Percentiles rank a stretch among this genome's conserved stretches.
Evolutionary conservation across 2,113 vertebrate species (phyloP).

Genomic region (Heterotilapia buettikoferi): DNA sequence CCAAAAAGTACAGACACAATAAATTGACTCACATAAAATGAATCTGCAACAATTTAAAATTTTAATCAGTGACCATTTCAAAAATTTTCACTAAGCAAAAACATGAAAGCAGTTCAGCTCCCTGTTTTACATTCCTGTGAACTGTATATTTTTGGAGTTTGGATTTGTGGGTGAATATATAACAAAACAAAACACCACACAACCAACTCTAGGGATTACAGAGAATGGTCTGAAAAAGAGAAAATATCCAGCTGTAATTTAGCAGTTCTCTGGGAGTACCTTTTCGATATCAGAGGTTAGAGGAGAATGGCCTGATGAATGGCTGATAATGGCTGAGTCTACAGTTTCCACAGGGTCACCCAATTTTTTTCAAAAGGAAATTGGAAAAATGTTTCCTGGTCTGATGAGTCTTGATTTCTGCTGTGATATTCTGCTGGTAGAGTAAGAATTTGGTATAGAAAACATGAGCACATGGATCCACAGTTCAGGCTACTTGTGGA

Average conservation of each 20-base stretch:
- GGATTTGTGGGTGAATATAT: neutral
- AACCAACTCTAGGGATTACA: neutral
- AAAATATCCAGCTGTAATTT: neutral
- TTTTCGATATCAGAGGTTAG: accelerated
- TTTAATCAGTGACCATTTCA: neutral
- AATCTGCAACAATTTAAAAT: accelerated
- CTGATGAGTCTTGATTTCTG: neutral
- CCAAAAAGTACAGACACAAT: neutral
- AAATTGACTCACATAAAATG: neutral
- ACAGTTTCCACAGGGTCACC: accelerated
- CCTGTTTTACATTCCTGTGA: neutral
- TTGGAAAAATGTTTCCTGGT: neutral
- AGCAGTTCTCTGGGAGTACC: neutral
- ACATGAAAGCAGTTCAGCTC: neutral
- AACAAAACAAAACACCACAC: neutral
- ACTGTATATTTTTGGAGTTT: neutral
- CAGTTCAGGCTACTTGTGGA: neutral
- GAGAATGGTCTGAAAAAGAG: neutral
- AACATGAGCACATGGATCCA: neutral
- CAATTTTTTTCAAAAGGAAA: accelerated
- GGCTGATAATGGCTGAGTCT: neutral
- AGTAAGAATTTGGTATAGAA: neutral
- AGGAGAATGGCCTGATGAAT: neutral
- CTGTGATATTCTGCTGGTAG: neutral
- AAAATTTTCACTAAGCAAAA: neutral